A percentile compares a stretch with the other conserved stretches of the same genome.
phyloP scores from a whole-genome alignment of 2,888 invertebrate genomes.

The Perizoma flavofasciatum region DNA sequence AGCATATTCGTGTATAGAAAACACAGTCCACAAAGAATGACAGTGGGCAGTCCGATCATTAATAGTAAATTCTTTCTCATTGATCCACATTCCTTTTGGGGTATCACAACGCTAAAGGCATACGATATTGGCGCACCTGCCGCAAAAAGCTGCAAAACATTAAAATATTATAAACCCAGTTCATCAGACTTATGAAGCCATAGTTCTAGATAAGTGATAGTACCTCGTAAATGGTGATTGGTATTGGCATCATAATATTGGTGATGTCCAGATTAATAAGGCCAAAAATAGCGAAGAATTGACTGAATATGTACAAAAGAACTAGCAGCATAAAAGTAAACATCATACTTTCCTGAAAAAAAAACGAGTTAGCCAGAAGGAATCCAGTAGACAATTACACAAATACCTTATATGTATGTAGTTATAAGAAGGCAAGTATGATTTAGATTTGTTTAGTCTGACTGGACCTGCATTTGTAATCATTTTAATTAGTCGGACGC shows the following conservation, averaged over 20 bases:
- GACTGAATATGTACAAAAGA: slow-evolving; percentile 74
- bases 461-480: slow-evolving; percentile 21
- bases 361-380: slow-evolving; percentile 4
- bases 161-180: neutral
- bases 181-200: no score
- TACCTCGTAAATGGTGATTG: slow-evolving; percentile 76
- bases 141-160: slow-evolving; percentile 65
- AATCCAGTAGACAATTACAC: slow-evolving; percentile 5
- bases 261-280: slow-evolving; percentile 75
- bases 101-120: slow-evolving; percentile 66
- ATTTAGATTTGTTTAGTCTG: slow-evolving; percentile 25
- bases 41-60: slow-evolving; percentile 66
- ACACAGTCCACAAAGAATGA: slow-evolving; percentile 67
- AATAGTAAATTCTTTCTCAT: slow-evolving; percentile 65
- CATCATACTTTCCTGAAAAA: slow-evolving; percentile 78
- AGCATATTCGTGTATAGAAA: slow-evolving; percentile 77
- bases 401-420: slow-evolving; percentile 10
- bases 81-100: slow-evolving; percentile 60
- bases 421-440: slow-evolving; percentile 18
- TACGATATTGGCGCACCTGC: slow-evolving; percentile 77
- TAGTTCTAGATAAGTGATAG: no score
- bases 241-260: slow-evolving; percentile 74
- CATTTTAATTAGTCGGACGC: slow-evolving; percentile 31
- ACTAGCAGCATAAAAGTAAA: slow-evolving; percentile 73
- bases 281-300: slow-evolving; percentile 77